Evolutionary conservation across 2,888 invertebrate genomes (phyloP).

Genomic region (Caenorhabditis zanzibari): DNA sequence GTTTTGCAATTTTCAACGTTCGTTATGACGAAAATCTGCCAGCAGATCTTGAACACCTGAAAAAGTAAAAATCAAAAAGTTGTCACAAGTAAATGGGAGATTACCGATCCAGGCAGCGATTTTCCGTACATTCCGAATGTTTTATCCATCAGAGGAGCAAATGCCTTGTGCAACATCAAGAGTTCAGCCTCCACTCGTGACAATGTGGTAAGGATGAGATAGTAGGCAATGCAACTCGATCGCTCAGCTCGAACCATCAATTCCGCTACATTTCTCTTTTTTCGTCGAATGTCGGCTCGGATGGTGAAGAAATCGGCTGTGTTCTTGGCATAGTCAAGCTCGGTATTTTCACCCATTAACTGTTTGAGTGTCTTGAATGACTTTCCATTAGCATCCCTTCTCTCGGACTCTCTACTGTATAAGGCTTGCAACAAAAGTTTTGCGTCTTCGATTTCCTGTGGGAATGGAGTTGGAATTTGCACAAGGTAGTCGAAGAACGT

Average conservation of each 20-base stretch:
- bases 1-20: background rate
- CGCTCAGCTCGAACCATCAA: background rate
- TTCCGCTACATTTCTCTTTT: conserved; percentile 24
- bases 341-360: background rate
- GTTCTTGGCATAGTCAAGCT: background rate
- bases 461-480: conserved; percentile 13
- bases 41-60: background rate
- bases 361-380: background rate
- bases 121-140: conserved; percentile 35
- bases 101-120: conserved; percentile 2
- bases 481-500: background rate
- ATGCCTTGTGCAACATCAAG: conserved; percentile 23
- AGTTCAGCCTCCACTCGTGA: conserved; percentile 20
- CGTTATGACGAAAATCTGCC: background rate
- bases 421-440: background rate
- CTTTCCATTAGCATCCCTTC: background rate
- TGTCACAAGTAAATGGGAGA: background rate
- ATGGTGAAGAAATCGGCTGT: background rate
- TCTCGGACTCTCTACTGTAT: background rate
- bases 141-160: conserved; percentile 10
- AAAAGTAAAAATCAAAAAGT: background rate
- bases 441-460: background rate
- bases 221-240: background rate
- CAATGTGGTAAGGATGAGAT: background rate
- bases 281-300: conserved; percentile 19